phyloP scores from a whole-genome alignment of 2,888 invertebrate species.

The Drosophila kuntzei region DNA sequence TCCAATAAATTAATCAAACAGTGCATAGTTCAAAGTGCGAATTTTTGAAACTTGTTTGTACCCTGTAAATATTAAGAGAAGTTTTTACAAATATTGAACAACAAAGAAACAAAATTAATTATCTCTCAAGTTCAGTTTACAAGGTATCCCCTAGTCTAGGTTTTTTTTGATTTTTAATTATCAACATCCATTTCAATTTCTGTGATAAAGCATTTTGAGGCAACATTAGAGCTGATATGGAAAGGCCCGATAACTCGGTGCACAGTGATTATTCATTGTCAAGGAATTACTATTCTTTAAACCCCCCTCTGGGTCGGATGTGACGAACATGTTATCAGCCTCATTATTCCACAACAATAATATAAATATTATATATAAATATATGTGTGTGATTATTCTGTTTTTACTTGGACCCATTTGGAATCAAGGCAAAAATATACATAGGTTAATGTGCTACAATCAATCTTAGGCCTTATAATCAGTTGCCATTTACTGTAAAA shows the following conservation, averaged over 20 bases:
- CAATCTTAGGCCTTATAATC: slow-evolving; percentile 2
- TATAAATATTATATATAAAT: background rate
- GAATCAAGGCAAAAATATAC: slow-evolving; percentile 12
- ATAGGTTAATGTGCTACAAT: slow-evolving; percentile 14
- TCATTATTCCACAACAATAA: slow-evolving; percentile 1
- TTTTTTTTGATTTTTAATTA: background rate
- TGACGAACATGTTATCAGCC: slow-evolving; percentile 24
- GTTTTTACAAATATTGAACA: background rate
- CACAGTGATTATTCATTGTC: slow-evolving; percentile 37
- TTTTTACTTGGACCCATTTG: slow-evolving; percentile 11
- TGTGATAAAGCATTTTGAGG: slow-evolving; percentile 3
- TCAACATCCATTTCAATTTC: background rate
- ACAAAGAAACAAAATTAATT: no score
- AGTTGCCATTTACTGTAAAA: slow-evolving; percentile 7
- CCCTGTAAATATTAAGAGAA: background rate
- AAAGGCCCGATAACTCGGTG: slow-evolving; percentile 11
- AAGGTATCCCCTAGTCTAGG: background rate
- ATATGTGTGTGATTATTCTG: background rate
- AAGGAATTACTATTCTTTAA: slow-evolving; percentile 21
- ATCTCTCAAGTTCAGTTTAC: background rate
- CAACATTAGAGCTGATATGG: slow-evolving; percentile 14
- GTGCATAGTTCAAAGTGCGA: background rate
- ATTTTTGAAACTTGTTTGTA: background rate
- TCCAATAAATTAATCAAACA: background rate
- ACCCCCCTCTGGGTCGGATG: slow-evolving; percentile 8